Evolutionary conservation across 64 coral and sea anemone species (phyloP).

Genomic region (Stichodactyla mertensii): DNA sequence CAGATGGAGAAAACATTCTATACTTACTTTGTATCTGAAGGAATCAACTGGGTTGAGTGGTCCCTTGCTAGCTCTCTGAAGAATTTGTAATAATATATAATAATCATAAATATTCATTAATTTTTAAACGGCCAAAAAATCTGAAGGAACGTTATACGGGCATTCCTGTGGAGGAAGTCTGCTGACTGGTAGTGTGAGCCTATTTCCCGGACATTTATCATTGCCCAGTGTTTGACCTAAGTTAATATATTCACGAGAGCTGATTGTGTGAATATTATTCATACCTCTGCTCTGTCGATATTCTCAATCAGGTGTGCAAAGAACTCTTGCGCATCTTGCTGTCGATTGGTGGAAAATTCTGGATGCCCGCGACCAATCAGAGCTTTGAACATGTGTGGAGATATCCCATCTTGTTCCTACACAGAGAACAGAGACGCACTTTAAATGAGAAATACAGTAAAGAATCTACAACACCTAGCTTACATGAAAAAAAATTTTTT

Average conservation of each 20-base stretch:
- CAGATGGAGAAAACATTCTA: not conserved
- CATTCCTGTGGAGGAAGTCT: too few species aligned
- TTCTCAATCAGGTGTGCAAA: slow-evolving; percentile 70
- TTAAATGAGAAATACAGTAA: not conserved
- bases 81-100: not conserved
- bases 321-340: slow-evolving; percentile 98
- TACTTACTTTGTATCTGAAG: slow-evolving; percentile 78
- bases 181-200: too few species aligned
- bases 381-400: slow-evolving; percentile 95
- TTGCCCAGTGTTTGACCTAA: too few species aligned
- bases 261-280: not conserved
- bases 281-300: slow-evolving; percentile 87
- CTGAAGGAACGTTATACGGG: not conserved
- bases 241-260: too few species aligned
- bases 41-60: slow-evolving; percentile 65
- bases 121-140: not conserved
- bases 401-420: slow-evolving; percentile 81
- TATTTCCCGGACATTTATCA: too few species aligned
- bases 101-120: too few species aligned
- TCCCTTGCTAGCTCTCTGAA: slow-evolving; percentile 64
- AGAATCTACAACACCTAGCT: not conserved
- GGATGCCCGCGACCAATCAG: slow-evolving; percentile 85
- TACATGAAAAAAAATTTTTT: too few species aligned
- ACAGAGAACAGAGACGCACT: not conserved
- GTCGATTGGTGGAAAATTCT: slow-evolving; percentile 89